Conservation (phyloP, 2,888 invertebrate genomes). For the Phyllotreta striolata region DNA sequence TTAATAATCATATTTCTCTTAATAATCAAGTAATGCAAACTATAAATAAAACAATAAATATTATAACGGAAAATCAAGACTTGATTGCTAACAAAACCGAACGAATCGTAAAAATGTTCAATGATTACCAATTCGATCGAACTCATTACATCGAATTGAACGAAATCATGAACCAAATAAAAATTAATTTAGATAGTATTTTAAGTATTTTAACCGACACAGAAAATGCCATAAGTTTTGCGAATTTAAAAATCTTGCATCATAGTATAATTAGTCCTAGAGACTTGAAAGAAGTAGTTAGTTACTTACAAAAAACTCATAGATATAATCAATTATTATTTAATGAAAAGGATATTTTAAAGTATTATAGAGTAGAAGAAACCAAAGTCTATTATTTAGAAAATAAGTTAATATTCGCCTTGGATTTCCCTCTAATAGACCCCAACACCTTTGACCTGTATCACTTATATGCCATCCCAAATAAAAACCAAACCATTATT, state of each 20-base stretch:
- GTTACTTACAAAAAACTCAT: not conserved
- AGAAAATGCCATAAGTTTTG: constrained; percentile 7
- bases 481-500: constrained; percentile 1
- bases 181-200: not conserved
- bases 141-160: not conserved
- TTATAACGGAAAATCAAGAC: not conserved
- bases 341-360: not conserved
- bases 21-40: not conserved
- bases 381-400: not conserved
- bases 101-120: not conserved
- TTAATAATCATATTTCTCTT: no score
- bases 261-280: not conserved
- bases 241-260: not conserved
- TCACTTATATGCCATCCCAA: not conserved
- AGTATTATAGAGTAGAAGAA: not conserved
- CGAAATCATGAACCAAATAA: constrained; percentile 3
- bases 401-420: not conserved
- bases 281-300: constrained; percentile 4
- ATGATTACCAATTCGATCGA: not conserved
- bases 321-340: constrained; percentile 2
- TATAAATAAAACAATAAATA: not conserved
- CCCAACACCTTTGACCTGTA: not conserved
- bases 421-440: constrained; percentile 4
- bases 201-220: constrained; percentile 3
- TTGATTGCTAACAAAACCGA: not conserved